These are phyloP conservation scores for Hylomyscus alleni DNA, from an alignment of 2,797 vertebrate genomes.

Conservation along the genomic window DNA sequence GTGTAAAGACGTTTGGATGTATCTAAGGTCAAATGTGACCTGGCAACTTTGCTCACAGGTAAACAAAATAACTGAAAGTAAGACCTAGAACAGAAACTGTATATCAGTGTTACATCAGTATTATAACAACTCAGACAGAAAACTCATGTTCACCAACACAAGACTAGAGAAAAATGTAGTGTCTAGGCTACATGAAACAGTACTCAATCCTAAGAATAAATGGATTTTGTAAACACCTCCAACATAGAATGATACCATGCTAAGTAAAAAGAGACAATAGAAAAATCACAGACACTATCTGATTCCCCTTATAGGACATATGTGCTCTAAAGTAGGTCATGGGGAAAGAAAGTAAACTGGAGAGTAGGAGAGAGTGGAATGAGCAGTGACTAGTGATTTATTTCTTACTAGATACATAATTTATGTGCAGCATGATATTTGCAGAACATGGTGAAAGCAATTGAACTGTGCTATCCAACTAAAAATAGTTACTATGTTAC, in stretches of 20 bases:
- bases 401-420: neutral
- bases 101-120: neutral
- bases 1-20: neutral
- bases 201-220: neutral
- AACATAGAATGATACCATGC: neutral
- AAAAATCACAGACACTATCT: neutral
- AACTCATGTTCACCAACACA: neutral
- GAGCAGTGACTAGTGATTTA: neutral
- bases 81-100: neutral
- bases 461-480: neutral
- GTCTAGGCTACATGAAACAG: neutral
- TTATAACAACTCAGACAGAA: neutral
- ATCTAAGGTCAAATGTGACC: neutral
- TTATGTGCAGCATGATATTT: neutral
- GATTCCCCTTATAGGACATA: neutral
- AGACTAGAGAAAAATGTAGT: neutral
- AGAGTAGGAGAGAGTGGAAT: neutral
- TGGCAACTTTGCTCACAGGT: neutral
- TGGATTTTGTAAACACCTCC: neutral
- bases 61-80: slow-evolving; percentile 21
- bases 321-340: neutral
- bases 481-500: neutral
- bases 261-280: slow-evolving; percentile 5
- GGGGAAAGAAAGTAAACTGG: neutral
- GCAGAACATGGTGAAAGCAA: neutral